Evolutionary conservation across 2,888 invertebrate species (phyloP).

Genomic region (Volucella inanis): DNA sequence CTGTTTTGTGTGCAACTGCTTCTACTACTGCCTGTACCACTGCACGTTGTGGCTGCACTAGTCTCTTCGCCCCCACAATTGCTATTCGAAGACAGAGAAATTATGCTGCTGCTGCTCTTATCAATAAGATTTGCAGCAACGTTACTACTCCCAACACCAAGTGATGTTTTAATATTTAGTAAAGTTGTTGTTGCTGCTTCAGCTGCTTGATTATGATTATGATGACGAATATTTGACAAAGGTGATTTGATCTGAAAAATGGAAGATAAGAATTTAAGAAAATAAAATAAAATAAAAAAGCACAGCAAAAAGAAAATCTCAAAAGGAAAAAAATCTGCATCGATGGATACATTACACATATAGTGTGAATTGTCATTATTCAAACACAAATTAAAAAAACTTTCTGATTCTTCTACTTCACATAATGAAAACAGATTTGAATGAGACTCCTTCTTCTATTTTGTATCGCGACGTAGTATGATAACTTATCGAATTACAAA

Average conservation of each 20-base stretch:
- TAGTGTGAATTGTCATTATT: background rate
- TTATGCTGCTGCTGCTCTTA: slow-evolving; percentile 85
- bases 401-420: too few species aligned
- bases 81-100: slow-evolving; percentile 84
- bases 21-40: slow-evolving; percentile 75
- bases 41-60: slow-evolving; percentile 71
- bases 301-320: background rate
- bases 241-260: slow-evolving; percentile 53
- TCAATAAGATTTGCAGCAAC: slow-evolving; percentile 55
- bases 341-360: background rate
- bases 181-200: slow-evolving; percentile 35
- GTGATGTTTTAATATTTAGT: slow-evolving; percentile 55
- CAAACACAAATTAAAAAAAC: background rate
- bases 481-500: too few species aligned
- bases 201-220: slow-evolving; percentile 44
- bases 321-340: background rate
- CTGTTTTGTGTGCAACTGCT: slow-evolving; percentile 67
- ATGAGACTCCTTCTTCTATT: too few species aligned
- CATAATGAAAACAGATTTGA: too few species aligned
- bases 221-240: slow-evolving; percentile 63
- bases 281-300: background rate
- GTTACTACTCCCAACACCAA: slow-evolving; percentile 55
- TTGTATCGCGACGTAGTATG: too few species aligned
- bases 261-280: background rate
- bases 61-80: slow-evolving; percentile 75